These are phyloP conservation scores for Syngnathoides biaculeatus DNA, from an alignment of 2,113 vertebrate species.

Conservation along the genomic window DNA sequence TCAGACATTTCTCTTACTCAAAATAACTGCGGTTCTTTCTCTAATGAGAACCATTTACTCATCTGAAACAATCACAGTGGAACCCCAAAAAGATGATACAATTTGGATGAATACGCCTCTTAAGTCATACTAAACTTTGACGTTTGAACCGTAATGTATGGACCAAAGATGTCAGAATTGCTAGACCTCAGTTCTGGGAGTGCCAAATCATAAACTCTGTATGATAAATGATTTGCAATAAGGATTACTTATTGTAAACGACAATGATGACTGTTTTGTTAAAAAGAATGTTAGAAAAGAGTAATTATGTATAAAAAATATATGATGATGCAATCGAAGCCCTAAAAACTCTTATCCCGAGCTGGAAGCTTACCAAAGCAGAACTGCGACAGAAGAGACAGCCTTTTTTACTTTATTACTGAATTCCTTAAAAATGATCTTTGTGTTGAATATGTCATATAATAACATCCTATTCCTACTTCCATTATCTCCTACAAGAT, in stretches of 20 bases:
- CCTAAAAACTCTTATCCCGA: background rate
- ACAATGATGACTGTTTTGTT: background rate
- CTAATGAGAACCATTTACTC: background rate
- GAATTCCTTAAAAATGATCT: background rate
- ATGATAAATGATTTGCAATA: background rate
- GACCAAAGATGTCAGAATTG: no score
- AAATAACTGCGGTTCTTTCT: slow-evolving; percentile 4
- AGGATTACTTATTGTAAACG: background rate
- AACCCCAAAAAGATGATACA: background rate
- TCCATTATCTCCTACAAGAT: no score
- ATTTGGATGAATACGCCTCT: background rate
- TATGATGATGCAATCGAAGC: background rate
- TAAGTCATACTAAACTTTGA: background rate
- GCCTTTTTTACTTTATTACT: no score
- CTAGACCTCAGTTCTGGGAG: no score
- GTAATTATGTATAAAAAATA: no score
- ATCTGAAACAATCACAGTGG: background rate
- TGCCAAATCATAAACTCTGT: background rate
- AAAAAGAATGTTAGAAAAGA: background rate
- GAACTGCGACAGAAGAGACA: background rate
- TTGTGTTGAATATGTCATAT: background rate
- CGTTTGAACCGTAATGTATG: background rate
- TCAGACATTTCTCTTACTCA: slow-evolving; percentile 15
- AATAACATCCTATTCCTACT: background rate
- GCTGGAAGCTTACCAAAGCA: background rate